A percentile compares a stretch with the other conserved stretches of the same genome.
These are phyloP conservation scores for Montipora sp. DNA, from an alignment of 64 coral and sea anemone species.

Conservation along the genomic window DNA sequence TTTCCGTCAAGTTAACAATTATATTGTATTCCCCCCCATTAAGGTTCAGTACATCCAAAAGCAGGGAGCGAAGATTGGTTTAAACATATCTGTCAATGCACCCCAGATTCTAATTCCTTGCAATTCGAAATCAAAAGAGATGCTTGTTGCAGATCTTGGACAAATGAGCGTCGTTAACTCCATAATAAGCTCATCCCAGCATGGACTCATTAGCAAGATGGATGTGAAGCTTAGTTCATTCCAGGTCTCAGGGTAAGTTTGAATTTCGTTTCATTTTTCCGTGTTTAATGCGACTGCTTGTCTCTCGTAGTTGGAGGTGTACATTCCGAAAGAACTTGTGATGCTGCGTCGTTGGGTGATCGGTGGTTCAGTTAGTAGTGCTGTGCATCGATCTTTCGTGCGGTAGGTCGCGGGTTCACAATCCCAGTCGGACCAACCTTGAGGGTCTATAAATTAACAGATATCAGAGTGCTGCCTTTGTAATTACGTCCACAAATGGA, in stretches of 20 bases:
- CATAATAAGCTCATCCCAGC: constrained; percentile 36
- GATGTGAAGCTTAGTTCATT: constrained; percentile 79
- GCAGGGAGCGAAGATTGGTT: constrained; percentile 84
- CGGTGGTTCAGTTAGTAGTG: too few relatives aligned
- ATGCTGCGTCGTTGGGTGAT: too few relatives aligned
- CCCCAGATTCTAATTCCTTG: constrained; percentile 82
- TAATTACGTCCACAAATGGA: too few relatives aligned
- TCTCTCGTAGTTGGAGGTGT: too few relatives aligned
- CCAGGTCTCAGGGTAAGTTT: constrained; percentile 78
- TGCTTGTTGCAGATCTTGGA: constrained; percentile 92
- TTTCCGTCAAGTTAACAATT: not conserved
- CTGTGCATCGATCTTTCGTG: too few relatives aligned
- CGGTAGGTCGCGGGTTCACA: too few relatives aligned
- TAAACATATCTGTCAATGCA: constrained; percentile 83
- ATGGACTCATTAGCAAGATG: constrained; percentile 79
- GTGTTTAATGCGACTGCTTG: not conserved
- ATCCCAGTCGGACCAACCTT: too few relatives aligned
- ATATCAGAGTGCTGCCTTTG: too few relatives aligned
- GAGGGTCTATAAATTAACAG: too few relatives aligned
- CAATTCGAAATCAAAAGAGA: constrained; percentile 78
- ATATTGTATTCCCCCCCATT: not conserved
- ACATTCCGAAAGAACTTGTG: too few relatives aligned
- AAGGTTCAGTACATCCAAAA: constrained; percentile 86
- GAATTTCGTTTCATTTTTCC: not conserved
- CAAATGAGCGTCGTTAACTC: constrained; percentile 70